Base-by-base conservation (phyloP, 1,140 invertebrate genomes). In the Hyposmocoma kahamanoa region DNA sequence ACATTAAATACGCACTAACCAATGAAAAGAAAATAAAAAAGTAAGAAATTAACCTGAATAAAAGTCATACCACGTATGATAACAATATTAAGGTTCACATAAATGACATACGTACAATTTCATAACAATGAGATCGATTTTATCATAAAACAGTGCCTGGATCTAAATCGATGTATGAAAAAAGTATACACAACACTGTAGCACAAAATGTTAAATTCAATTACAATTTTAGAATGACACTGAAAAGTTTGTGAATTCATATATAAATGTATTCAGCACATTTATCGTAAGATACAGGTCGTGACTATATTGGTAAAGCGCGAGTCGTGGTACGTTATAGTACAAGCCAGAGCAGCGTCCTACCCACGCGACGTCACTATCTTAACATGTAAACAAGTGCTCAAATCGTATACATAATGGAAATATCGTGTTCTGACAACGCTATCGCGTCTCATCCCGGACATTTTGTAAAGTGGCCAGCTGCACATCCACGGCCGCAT, bases 371-470 rank as follows among this genome's bases (percentile, higher is more conserved):
- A 52, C 64, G 56, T 18, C 56, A 62, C 70, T 82, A 80, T 83
- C 77, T 84, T 76, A 84, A 80, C 72, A 76, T 79, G 78, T 84
- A 83, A 80, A 83, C 67, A 71, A 67, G 64, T 67, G 63, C 74
- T 84, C 77, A 80, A 83, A 83, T 84, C 79, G 79, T 85, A 85
- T 85, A 85, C 82, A 82, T 85, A 83, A 85, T 85, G 82, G 79
- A 82, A 85, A 85, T 83, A 85, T 82, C 82, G 76, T 85, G 79
- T 85, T 83, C 82, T 77, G 75, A 82, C 75, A 78, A 78, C 79
- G 82, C 72, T 83, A 83, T 83, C 82, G 78, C 78, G 71, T 65
- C 73, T 77, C 81, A 78, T 83, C 73, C 77, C 69, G 77, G 79
- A 83, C 82, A 80, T 71, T 84, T 83, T 83, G 75, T 85, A 83